phyloP scores from a whole-genome alignment of 2,113 vertebrate genomes.

The Laticauda colubrina region DNA sequence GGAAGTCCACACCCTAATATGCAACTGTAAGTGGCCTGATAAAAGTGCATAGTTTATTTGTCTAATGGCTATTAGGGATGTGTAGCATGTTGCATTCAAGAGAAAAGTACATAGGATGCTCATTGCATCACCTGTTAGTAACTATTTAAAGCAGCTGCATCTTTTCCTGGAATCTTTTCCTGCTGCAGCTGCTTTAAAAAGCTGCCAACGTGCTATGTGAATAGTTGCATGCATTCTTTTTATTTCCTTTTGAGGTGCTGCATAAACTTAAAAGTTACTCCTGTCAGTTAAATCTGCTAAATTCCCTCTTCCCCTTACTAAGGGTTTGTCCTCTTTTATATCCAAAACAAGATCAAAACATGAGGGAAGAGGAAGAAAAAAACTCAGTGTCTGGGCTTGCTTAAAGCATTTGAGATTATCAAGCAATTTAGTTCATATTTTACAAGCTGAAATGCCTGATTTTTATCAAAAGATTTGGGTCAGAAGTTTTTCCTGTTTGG shows the following conservation, averaged over 20 bases:
- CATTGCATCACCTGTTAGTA: not conserved
- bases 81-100: not conserved
- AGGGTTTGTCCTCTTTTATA: not conserved
- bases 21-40: not conserved
- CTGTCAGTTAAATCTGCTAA: not conserved
- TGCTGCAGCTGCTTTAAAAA: not conserved
- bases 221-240: not conserved
- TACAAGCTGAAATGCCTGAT: not conserved
- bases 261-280: not conserved
- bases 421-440: not conserved
- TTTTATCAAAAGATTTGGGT: not conserved
- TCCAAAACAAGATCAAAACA: not conserved
- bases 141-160: not conserved
- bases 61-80: not conserved
- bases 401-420: not conserved
- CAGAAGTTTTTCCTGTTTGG: not conserved
- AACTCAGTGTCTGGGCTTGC: not conserved
- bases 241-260: not conserved
- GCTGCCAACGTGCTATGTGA: not conserved
- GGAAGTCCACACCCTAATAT: not conserved
- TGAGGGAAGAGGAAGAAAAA: not conserved
- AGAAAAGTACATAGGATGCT: not conserved
- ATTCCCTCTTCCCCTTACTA: not conserved
- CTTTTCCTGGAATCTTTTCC: not conserved
- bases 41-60: not conserved